phyloP scores from a whole-genome alignment of 2,113 vertebrate species.

The Chloropsis hardwickii region DNA sequence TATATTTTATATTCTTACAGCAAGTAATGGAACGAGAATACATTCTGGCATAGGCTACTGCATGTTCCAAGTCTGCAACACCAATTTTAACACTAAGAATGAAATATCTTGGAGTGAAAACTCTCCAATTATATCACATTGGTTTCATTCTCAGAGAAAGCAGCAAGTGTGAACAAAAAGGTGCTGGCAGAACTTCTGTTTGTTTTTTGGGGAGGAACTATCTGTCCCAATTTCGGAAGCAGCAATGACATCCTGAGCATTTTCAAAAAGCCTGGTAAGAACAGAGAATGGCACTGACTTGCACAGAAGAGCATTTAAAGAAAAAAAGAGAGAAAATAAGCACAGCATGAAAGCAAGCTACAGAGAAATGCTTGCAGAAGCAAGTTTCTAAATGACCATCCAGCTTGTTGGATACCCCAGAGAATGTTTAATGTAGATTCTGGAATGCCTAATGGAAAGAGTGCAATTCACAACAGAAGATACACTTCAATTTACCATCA shows the following conservation, averaged over 20 bases:
- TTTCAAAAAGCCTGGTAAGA: slow-evolving; percentile 8
- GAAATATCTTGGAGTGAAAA: background rate
- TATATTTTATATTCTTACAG: background rate
- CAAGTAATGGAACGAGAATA: background rate
- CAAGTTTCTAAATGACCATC: slow-evolving; percentile 5
- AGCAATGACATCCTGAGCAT: background rate
- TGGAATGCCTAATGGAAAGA: background rate
- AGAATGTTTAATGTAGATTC: background rate
- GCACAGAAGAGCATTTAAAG: background rate
- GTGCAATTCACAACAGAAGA: background rate
- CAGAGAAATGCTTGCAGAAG: background rate
- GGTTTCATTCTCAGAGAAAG: slow-evolving; percentile 3
- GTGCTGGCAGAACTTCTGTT: slow-evolving; percentile 3
- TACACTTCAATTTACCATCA: background rate
- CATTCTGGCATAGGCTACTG: background rate
- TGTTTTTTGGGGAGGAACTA: slow-evolving; percentile 25
- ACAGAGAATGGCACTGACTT: background rate
- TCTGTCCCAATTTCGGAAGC: slow-evolving; percentile 13
- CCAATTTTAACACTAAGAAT: background rate
- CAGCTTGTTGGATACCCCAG: background rate
- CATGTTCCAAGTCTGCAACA: background rate
- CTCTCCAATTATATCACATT: background rate
- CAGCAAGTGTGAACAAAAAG: background rate
- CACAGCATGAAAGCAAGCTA: slow-evolving; percentile 27
- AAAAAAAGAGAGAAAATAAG: slow-evolving; percentile 13